A percentile compares a stretch with the other conserved stretches of the same genome.
Conservation (phyloP, 2,888 invertebrate genomes). For the Sepiola atlantica region DNA sequence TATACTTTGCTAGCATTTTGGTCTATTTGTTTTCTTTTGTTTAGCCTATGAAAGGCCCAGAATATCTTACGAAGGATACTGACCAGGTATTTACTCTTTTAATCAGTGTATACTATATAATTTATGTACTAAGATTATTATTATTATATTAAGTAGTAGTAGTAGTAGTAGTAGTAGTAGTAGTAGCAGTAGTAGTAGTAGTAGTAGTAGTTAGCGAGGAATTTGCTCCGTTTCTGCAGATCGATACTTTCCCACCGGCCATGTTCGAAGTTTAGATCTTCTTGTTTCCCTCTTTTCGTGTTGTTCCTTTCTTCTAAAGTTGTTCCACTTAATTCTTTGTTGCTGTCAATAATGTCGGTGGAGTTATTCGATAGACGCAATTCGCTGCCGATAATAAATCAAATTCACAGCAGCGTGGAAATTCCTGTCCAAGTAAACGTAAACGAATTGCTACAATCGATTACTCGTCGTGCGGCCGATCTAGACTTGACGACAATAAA, state of each 20-base stretch:
- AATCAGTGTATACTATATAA: too few species aligned
- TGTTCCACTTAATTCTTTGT: neutral
- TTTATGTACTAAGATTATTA: too few species aligned
- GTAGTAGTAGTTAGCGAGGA: neutral
- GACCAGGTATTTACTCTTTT: too few species aligned
- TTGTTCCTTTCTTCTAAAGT: neutral
- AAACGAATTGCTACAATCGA: neutral
- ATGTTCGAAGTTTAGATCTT: neutral
- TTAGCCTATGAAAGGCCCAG: too few species aligned
- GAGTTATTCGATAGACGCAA: neutral
- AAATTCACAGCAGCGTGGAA: neutral
- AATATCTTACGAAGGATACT: too few species aligned
- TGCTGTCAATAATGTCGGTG: conserved; percentile 9
- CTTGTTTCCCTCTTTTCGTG: neutral
- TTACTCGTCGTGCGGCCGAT: neutral
- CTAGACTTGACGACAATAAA: neutral
- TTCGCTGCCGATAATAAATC: neutral
- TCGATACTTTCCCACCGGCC: neutral
- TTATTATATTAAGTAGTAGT: too few species aligned
- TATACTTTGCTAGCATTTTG: too few species aligned
- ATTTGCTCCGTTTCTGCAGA: neutral
- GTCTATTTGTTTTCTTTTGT: too few species aligned
- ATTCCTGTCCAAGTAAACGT: neutral
- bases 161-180: too few species aligned
- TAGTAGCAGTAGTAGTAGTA: neutral